phyloP scores from a whole-genome alignment of 2,113 vertebrate genomes.

The Numida meleagris region DNA sequence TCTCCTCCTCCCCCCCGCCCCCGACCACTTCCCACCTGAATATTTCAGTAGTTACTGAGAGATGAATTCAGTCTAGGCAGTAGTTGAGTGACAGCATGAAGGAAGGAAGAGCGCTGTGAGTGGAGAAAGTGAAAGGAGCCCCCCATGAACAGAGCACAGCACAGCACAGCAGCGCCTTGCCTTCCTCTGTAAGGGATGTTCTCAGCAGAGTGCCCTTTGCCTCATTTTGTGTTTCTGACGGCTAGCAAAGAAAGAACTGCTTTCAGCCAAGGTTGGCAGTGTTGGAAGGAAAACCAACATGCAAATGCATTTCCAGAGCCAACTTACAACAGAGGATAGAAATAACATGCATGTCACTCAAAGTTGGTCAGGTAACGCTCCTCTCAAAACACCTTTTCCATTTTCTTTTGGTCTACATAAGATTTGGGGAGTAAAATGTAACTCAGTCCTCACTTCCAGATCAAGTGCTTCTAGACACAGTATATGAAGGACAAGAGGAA shows the following conservation, averaged over 20 bases:
- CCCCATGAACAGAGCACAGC: neutral
- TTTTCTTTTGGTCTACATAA: neutral
- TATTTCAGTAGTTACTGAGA: neutral
- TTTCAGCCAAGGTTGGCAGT: constrained; percentile 16
- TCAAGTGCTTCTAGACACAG: neutral
- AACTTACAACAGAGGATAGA: constrained; percentile 29
- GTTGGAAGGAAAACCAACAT: constrained; percentile 44
- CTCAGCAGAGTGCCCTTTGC: neutral
- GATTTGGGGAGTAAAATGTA: neutral
- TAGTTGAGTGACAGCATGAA: neutral
- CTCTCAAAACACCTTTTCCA: neutral
- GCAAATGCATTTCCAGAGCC: constrained; percentile 33
- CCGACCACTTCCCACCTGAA: neutral
- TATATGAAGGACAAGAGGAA: neutral
- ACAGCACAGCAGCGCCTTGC: neutral
- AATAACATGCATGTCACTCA: constrained; percentile 38
- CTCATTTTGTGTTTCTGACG: neutral
- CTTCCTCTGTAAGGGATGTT: neutral
- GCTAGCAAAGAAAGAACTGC: constrained; percentile 27
- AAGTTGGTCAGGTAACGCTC: neutral
- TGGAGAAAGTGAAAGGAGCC: neutral
- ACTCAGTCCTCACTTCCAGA: neutral
- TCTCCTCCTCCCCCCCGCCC: too few species aligned
- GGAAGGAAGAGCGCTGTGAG: neutral
- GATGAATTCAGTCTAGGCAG: neutral